Percentiles rank a stretch among this genome's conserved stretches.
phyloP scores from a whole-genome alignment of 2,888 invertebrate genomes.

The Limnephilus auricula region DNA sequence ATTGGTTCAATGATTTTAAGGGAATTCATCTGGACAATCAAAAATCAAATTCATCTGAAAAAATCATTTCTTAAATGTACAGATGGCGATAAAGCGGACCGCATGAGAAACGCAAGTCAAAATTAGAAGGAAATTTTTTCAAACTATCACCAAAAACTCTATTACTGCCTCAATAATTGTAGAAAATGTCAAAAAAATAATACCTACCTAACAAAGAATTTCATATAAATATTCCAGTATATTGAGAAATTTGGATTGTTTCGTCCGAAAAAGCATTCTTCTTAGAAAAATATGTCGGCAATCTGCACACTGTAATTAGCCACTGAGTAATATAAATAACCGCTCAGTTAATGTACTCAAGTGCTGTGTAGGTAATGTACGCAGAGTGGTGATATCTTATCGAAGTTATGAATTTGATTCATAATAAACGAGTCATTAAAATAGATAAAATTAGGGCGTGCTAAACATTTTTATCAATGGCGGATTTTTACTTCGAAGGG shows the following conservation, averaged over 20 bases:
- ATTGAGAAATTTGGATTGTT: not conserved
- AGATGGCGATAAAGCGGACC: no score
- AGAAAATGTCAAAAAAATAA: not conserved
- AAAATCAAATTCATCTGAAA: no score
- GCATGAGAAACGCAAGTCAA: no score
- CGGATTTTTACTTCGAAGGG: no score
- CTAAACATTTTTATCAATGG: not conserved
- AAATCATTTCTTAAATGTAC: no score
- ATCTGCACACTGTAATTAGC: not conserved
- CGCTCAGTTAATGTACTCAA: not conserved
- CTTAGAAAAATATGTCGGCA: not conserved
- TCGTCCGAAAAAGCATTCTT: not conserved
- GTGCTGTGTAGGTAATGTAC: not conserved
- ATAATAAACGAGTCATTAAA: slow-evolving; percentile 2
- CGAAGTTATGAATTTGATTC: not conserved
- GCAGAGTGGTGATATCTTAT: not conserved
- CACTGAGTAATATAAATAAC: not conserved
- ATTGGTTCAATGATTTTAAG: no score
- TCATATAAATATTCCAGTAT: not conserved
- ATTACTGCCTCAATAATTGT: no score
- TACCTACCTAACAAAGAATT: not conserved
- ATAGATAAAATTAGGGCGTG: not conserved
- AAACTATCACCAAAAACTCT: no score
- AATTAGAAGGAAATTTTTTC: no score
- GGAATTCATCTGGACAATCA: no score